phyloP scores from a whole-genome alignment of 2,113 vertebrate genomes.

The Apodemus speciosus region DNA sequence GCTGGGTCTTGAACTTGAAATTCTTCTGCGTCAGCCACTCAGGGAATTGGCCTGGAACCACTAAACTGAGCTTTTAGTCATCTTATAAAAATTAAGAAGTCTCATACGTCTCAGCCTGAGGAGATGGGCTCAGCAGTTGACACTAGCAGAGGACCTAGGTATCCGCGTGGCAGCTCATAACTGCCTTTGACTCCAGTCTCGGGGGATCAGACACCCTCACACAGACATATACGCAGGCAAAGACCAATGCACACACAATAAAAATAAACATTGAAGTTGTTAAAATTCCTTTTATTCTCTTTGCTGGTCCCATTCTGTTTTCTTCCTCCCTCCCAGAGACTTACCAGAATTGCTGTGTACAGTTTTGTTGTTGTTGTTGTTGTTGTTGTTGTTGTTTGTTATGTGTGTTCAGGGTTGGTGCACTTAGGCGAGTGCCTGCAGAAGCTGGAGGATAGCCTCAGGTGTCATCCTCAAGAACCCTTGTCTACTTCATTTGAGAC shows the following conservation, averaged over 20 bases:
- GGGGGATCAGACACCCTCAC: neutral
- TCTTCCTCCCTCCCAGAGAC: neutral
- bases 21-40: neutral
- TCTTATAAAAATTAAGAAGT: conserved; percentile 42
- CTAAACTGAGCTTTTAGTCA: too few relatives aligned
- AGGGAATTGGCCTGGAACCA: neutral
- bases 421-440: neutral
- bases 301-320: neutral
- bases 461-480: neutral
- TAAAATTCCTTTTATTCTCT: neutral
- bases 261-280: neutral
- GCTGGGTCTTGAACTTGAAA: neutral
- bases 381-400: neutral
- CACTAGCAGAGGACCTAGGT: neutral
- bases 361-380: neutral
- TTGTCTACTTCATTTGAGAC: neutral
- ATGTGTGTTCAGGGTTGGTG: neutral
- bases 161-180: neutral
- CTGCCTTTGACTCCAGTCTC: too few relatives aligned
- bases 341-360: neutral
- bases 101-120: neutral
- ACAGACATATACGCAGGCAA: neutral
- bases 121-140: neutral
- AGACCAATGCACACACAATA: neutral
- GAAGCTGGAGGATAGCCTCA: neutral